Base-by-base conservation (phyloP, 1,140 invertebrate genomes). In the Nilaparvata lugens region DNA sequence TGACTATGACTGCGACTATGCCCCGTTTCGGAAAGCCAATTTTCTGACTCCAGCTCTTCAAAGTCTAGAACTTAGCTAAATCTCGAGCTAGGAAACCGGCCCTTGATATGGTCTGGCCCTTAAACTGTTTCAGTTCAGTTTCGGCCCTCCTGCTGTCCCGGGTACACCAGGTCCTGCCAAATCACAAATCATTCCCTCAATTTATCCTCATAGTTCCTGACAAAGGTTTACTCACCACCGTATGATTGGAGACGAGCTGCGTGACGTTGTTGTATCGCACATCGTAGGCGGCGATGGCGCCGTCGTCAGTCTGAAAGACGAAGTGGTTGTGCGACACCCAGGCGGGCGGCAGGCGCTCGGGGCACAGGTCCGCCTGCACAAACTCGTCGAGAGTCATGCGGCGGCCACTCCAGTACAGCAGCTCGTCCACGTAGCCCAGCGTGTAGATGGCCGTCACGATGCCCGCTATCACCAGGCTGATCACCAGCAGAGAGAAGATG, bases 401-500 rank as follows among this genome's bases (percentile, higher is more conserved):
- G 62, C 83, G 81, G 60, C 88, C 88, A 65, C 85, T 88, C 87
- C 87, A 90, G 73, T 90, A 91, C 51, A 91, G 76, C 64, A 91
- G 79, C 73, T 90, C 88, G 77, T 91, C 88, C 67, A 90, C 88
- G 80, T 90, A 90, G 80, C 88, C 88, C 69, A 90, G 80, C 71
- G 89, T 81, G 77, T 89, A 88, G 73, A 91, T 90, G 63, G 88
- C 88, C 64, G 86, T 88, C 64, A 89, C 85, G 66, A 90, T 89
- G 42, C 88, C 88, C 56, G 87, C 84, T 74, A 91, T 89, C 65
- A 91, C 87, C 74, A 87, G 81, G 70, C 86, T 83, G 75, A 91
- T 91, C 68, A 91, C 88, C 76, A 90, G 79, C 68, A 91, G 76
- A 42, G 87, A 88, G 70, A 90, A 87, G 67, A 91, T 82, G 71